Evolutionary conservation across 2,113 vertebrate species (phyloP), one percentile per base, ranked within the genome.

Genomic region (Larimichthys polyactis): DNA sequence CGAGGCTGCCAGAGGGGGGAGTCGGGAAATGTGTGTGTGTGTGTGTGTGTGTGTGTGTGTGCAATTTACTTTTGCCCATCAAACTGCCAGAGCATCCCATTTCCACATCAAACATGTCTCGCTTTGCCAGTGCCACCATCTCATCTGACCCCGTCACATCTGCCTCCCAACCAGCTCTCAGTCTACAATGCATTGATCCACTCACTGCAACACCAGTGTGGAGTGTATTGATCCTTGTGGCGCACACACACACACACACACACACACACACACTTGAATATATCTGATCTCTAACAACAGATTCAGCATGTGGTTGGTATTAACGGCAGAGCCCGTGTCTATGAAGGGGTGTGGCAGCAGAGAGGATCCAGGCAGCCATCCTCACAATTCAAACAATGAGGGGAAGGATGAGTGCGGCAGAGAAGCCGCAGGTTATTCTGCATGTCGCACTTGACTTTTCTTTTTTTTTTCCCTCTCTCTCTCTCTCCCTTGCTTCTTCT

Each of bases 341-440:
- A 32, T 70, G 77, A 90, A 93, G 93, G 93, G 93, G 91, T 90
- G 92, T 91, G 92, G 93, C 92, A 82, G 82, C 66, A 5, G 63
- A 75, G 62, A 51, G 4, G 63, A 68, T 14, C 46, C 72, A 29
- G 60, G 8, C 85, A 69, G 11, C 48, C 75, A 69, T 81, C 76
- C 76, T 46, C 63, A 62, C 74, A 44, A 24, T 40, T 11, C 60
- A 67, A 15, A 57, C 63, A 24, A 65, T 36, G 32, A 36, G 32
- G 32, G 11, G 11, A 20, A 15, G 44, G 17, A 16, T 22, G 0
- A 19, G 48, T 46, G 51, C 49, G 51, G 83, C 65, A 64, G 78
- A 59, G 55, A 11, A 67, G 36, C 5, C 60, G 32, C 17, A 24
- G 46, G 22, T 63, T 46, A 59, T 71, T 64, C 62, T 32, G 24